Evolutionary conservation across 2,888 invertebrate species (phyloP).

Genomic region (Apantesis nais): DNA sequence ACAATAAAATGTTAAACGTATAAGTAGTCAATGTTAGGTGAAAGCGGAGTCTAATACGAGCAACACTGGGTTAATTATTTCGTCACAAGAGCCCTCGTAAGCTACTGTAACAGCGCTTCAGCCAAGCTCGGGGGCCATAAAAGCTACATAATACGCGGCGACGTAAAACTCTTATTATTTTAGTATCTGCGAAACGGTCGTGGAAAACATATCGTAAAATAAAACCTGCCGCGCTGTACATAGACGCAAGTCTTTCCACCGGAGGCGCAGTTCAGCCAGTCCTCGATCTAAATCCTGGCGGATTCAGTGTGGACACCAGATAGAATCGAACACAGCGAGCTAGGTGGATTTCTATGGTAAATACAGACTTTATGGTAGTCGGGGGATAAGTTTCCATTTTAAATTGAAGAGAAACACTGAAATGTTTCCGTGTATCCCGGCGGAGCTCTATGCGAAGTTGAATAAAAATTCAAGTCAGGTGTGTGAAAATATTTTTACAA

Average conservation of each 20-base stretch:
- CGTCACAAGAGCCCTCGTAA: constrained; percentile 81
- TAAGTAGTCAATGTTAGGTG: constrained; percentile 64
- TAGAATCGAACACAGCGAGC: constrained; percentile 76
- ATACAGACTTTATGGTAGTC: constrained; percentile 83
- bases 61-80: constrained; percentile 82
- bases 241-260: constrained; percentile 67
- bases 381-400: constrained; percentile 84
- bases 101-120: constrained; percentile 80
- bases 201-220: constrained; percentile 83
- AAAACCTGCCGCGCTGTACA: constrained; percentile 72
- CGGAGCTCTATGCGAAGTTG: constrained; percentile 67
- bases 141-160: constrained; percentile 82
- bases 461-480: constrained; percentile 82
- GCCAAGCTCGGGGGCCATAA: constrained; percentile 78
- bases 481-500: constrained; percentile 78
- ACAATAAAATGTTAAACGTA: constrained; percentile 64
- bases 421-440: constrained; percentile 80
- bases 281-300: constrained; percentile 76
- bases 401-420: constrained; percentile 83
- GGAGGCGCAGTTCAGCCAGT: constrained; percentile 66
- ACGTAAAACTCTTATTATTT: constrained; percentile 85
- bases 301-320: constrained; percentile 81
- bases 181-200: constrained; percentile 83
- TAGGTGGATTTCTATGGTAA: constrained; percentile 83
- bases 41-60: constrained; percentile 73